Base-by-base conservation (phyloP, 2,113 vertebrate genomes). In the Microcebus tavaratra region DNA sequence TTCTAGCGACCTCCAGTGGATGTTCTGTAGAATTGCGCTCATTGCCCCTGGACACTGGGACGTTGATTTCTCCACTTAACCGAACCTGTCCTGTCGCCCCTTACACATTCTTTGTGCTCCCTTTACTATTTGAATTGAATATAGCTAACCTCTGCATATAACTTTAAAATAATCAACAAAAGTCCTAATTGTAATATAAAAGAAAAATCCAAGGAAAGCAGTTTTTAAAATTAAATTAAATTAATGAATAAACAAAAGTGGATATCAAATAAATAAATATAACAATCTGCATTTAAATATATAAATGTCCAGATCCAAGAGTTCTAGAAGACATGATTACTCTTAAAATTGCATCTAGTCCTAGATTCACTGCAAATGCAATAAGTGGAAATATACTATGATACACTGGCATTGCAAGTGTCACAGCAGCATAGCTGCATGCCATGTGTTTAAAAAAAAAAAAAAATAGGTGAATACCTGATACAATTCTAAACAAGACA, bases 1-100 rank as follows among this genome's bases (percentile, higher is more conserved):
- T 84, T 93, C 87, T 57, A 8, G 79, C 80, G 80, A 48, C 96
- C 96, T 95, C 97, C 45, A 88, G 97, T 97, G 97, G 93, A 27
- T 0, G 3, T 2, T 4, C 5, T 63, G 0, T 29, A 23, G 63
- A 97, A 93, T 55, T 91, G 91, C 87, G 59, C 29, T 17, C 70
- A n/a, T 11, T 63, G 90, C 72, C 36, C 63, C 61, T 3, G 13
- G 10, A 14, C n/a, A 0, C 39, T 4, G 14, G 29, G n/a, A 42
- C 29, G 7, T 45, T 7, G 10, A 83, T n/a, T n/a, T 92, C 17
- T 8, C 34, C 48, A 8, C 2, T 48, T 53, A 5, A 21, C 42
- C 7, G 31, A 57, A 25, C 25, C 17, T 7, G n/a, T 36, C 13
- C 17, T 7, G n/a, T 36, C 13, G 3, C 48, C 23, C 42, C 1